Conservation (phyloP, 2,797 vertebrate species). For the Thunnus albacares region DNA sequence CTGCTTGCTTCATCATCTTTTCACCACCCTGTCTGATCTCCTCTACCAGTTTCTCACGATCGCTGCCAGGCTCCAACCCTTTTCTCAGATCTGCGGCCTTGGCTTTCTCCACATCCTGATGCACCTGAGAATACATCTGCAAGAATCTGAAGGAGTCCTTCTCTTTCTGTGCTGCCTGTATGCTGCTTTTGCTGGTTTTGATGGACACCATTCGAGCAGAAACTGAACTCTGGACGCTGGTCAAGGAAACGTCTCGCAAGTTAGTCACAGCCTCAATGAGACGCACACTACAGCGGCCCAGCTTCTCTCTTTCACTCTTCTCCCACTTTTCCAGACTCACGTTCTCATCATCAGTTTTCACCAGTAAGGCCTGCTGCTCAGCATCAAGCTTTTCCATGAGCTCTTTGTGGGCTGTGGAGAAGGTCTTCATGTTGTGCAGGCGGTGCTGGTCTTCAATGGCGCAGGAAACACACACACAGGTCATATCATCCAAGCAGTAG, state of each 20-base stretch:
- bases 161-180: conserved; percentile 63
- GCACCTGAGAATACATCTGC: conserved; percentile 75
- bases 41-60: conserved; percentile 59
- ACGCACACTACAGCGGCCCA: conserved; percentile 34
- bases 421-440: conserved; percentile 79
- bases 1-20: conserved; percentile 46
- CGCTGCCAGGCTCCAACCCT: conserved; percentile 63
- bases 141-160: conserved; percentile 77
- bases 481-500: conserved; percentile 78
- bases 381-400: conserved; percentile 59
- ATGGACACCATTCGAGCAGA: conserved; percentile 68
- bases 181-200: conserved; percentile 60
- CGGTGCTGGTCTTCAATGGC: conserved; percentile 79
- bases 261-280: conserved; percentile 60
- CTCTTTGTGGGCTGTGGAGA: conserved; percentile 75
- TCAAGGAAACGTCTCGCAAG: conserved; percentile 58
- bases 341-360: conserved; percentile 27
- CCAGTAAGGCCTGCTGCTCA: conserved; percentile 47
- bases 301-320: conserved; percentile 56
- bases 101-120: conserved; percentile 73
- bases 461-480: conserved; percentile 77
- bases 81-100: conserved; percentile 66
- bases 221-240: conserved; percentile 68
- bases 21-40: conserved; percentile 53
- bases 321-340: conserved; percentile 71